Evolutionary conservation across 2,797 vertebrate species (phyloP).

Genomic region (Esox masquinongy): DNA sequence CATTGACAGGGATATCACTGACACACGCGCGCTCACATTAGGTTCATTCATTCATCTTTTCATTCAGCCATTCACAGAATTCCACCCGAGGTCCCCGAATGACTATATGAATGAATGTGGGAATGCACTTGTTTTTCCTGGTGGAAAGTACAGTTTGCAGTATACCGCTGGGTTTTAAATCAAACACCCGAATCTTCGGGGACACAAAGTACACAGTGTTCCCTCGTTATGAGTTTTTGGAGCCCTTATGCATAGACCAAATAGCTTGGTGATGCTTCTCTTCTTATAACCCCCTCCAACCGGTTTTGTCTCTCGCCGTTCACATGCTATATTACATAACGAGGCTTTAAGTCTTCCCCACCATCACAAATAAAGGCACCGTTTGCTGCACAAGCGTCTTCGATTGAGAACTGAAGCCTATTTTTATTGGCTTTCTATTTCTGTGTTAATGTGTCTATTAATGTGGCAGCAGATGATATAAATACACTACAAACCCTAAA

Average conservation of each 20-base stretch:
- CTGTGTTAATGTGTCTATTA: too few relatives aligned
- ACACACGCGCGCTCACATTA: slow-evolving; percentile 38
- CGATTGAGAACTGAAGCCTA: slow-evolving; percentile 47
- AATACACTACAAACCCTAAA: slow-evolving; percentile 42
- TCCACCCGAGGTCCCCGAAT: slow-evolving; percentile 50
- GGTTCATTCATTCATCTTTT: slow-evolving; percentile 47
- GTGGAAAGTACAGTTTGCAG: slow-evolving; percentile 4
- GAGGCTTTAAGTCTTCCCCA: slow-evolving; percentile 48
- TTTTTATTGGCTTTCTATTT: slow-evolving; percentile 56
- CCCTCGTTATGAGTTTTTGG: slow-evolving; percentile 60
- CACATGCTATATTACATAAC: slow-evolving; percentile 75
- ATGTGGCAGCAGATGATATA: slow-evolving; percentile 46
- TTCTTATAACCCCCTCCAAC: slow-evolving; percentile 46
- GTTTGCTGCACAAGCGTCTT: slow-evolving; percentile 66
- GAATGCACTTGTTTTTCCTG: slow-evolving; percentile 24
- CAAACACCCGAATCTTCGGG: slow-evolving; percentile 37
- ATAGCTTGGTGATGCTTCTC: slow-evolving; percentile 30
- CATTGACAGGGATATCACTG: slow-evolving; percentile 32
- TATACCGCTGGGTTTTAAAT: slow-evolving; percentile 1
- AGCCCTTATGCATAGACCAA: slow-evolving; percentile 55
- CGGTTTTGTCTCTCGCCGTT: slow-evolving; percentile 59
- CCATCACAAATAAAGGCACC: slow-evolving; percentile 62
- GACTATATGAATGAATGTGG: slow-evolving; percentile 33
- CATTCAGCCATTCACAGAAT: slow-evolving; percentile 58
- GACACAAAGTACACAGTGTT: slow-evolving; percentile 58